Evolutionary conservation across 1,140 invertebrate species (phyloP).

Genomic region (Ooceraea biroi): DNA sequence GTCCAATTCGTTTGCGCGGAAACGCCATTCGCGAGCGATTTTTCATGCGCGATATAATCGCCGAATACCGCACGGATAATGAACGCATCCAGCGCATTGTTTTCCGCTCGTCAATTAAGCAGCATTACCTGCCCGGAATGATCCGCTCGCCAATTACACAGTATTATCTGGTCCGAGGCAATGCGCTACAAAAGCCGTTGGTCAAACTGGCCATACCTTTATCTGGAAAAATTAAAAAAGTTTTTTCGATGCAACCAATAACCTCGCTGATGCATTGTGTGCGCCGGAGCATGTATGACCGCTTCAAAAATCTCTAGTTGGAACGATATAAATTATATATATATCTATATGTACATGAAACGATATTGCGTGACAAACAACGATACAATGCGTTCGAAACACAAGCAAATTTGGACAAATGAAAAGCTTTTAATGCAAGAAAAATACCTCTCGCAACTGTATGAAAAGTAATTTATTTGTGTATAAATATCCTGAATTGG

Average conservation of each 20-base stretch:
- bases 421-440: too few species aligned
- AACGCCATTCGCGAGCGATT: not conserved
- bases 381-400: too few species aligned
- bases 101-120: slow-evolving; percentile 64
- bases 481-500: too few species aligned
- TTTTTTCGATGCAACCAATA: slow-evolving; percentile 46
- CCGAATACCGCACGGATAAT: slow-evolving; percentile 47
- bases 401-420: too few species aligned
- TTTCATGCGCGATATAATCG: slow-evolving; percentile 3
- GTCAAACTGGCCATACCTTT: slow-evolving; percentile 55
- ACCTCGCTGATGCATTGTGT: not conserved
- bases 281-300: not conserved
- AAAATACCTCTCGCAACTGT: too few species aligned
- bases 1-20: not conserved
- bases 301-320: too few species aligned
- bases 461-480: too few species aligned
- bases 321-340: too few species aligned
- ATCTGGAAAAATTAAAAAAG: slow-evolving; percentile 73
- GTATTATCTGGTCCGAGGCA: slow-evolving; percentile 60
- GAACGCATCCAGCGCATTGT: slow-evolving; percentile 64
- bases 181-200: slow-evolving; percentile 36
- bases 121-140: slow-evolving; percentile 64
- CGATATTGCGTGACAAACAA: too few species aligned
- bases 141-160: slow-evolving; percentile 62
- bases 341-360: too few species aligned